A percentile compares a stretch with the other conserved stretches of the same genome.
Evolutionary conservation across 2,113 vertebrate genomes (phyloP).

Genomic region (Equus przewalskii): DNA sequence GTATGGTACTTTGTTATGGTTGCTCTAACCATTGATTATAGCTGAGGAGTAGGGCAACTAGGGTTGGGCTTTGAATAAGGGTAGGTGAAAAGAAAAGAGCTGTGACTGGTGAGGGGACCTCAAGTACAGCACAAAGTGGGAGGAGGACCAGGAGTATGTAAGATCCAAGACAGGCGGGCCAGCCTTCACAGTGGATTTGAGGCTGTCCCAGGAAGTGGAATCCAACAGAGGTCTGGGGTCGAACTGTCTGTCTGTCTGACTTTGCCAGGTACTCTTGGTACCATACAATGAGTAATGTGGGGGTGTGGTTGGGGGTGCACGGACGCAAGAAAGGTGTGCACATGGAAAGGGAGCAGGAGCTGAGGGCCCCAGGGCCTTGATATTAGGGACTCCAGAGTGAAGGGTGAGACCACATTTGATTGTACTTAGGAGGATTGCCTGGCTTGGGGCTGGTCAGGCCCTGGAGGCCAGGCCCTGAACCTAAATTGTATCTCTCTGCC

Average conservation of each 20-base stretch:
- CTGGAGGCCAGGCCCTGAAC: not conserved
- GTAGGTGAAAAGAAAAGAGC: not conserved
- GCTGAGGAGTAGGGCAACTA: not conserved
- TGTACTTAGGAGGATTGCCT: not conserved
- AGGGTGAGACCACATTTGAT: no score
- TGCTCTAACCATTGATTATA: not conserved
- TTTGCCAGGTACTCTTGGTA: not conserved
- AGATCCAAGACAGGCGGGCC: not conserved
- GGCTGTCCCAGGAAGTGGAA: not conserved
- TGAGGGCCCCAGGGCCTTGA: not conserved
- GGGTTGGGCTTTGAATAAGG: not conserved
- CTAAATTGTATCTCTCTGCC: not conserved
- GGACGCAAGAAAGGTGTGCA: not conserved
- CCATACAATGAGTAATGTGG: not conserved
- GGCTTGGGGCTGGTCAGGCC: not conserved
- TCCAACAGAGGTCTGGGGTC: not conserved
- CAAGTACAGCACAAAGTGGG: not conserved
- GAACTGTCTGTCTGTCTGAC: not conserved
- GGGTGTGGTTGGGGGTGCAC: not conserved
- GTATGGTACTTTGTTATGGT: not conserved
- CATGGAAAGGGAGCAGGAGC: fast-evolving
- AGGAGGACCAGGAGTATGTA: not conserved
- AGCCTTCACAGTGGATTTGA: not conserved
- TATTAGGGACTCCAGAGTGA: not conserved
- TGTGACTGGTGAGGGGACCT: not conserved